These are phyloP conservation scores for Brachionus angularis DNA, from an alignment of 1,140 invertebrate species.

Conservation along the genomic window DNA sequence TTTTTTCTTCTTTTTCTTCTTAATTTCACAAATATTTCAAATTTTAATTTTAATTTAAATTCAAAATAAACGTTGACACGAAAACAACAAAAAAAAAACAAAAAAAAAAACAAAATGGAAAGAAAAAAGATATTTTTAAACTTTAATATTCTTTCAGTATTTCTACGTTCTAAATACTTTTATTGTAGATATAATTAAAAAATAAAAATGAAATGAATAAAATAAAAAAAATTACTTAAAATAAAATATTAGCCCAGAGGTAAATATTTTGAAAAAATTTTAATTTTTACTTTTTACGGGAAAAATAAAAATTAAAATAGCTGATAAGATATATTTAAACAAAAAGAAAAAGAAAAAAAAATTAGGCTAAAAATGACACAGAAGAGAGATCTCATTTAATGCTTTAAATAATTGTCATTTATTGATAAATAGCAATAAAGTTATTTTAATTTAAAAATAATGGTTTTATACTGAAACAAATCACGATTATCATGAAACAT, in stretches of 20 bases:
- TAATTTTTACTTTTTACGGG: conserved; percentile 12
- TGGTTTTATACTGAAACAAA: too few relatives aligned
- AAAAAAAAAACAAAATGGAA: not conserved
- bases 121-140: conserved; percentile 28
- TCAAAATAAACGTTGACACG: conserved; percentile 35
- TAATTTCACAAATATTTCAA: too few relatives aligned
- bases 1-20: too few relatives aligned
- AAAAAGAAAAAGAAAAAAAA: too few relatives aligned
- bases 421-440: too few relatives aligned
- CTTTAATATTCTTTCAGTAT: conserved; percentile 15
- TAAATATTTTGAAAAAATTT: conserved; percentile 1
- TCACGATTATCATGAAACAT: too few relatives aligned
- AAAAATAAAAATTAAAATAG: conserved; percentile 27
- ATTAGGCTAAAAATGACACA: conserved; percentile 34
- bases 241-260: too few relatives aligned
- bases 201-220: not conserved
- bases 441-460: too few relatives aligned
- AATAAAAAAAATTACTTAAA: too few relatives aligned
- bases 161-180: conserved; percentile 37
- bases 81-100: not conserved
- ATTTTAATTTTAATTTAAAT: too few relatives aligned
- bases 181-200: conserved; percentile 19
- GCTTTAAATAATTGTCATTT: conserved; percentile 37
- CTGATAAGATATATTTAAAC: conserved; percentile 42
- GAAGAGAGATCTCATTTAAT: too few relatives aligned